phyloP scores from a whole-genome alignment of 2,797 vertebrate species.

The Gouania willdenowi region DNA sequence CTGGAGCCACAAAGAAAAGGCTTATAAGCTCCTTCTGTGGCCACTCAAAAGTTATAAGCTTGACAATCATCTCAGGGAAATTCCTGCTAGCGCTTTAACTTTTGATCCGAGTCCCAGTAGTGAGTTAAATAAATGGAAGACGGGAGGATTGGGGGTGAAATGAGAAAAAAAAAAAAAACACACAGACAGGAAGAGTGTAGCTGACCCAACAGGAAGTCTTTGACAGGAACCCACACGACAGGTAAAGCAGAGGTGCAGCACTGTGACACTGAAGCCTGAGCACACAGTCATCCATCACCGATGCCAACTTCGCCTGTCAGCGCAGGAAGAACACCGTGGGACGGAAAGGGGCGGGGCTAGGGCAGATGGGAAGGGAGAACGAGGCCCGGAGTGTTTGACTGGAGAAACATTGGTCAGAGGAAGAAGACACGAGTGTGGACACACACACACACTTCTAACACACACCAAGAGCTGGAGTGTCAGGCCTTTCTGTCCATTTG shows the following conservation, averaged over 20 bases:
- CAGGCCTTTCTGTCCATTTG: too few relatives aligned
- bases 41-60: constrained; percentile 22
- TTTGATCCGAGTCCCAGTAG: constrained; percentile 35
- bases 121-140: constrained; percentile 39
- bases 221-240: constrained; percentile 63
- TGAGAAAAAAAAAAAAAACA: constrained; percentile 4
- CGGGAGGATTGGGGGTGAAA: constrained; percentile 18
- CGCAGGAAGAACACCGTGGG: constrained; percentile 51
- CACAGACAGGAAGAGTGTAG: constrained; percentile 11
- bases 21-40: constrained; percentile 14
- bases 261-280: constrained; percentile 64
- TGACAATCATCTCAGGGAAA: constrained; percentile 29
- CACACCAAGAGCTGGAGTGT: constrained; percentile 37
- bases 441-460: constrained; percentile 11
- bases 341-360: constrained; percentile 41
- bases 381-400: constrained; percentile 45
- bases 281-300: constrained; percentile 72
- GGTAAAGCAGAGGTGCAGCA: constrained; percentile 63
- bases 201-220: constrained; percentile 65
- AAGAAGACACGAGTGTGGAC: constrained; percentile 28
- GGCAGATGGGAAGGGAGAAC: constrained; percentile 73
- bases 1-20: constrained; percentile 1
- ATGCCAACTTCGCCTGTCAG: constrained; percentile 68
- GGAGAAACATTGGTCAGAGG: constrained; percentile 33
- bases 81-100: constrained; percentile 19